Evolutionary conservation across 2,888 invertebrate genomes (phyloP).

Genomic region (Limnephilus lunatus): DNA sequence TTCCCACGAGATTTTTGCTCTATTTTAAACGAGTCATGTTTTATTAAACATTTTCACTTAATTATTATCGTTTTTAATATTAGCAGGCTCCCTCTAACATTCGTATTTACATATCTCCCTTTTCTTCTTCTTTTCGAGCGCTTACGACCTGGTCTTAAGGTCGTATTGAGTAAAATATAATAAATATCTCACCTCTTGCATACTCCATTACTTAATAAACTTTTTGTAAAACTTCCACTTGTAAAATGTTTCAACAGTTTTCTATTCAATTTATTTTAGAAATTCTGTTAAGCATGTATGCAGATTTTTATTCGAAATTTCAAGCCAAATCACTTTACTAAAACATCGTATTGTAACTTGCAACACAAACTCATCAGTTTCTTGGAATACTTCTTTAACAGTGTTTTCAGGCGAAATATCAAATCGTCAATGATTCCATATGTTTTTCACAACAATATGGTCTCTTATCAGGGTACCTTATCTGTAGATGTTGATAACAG

Average conservation of each 20-base stretch:
- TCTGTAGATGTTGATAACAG: not conserved
- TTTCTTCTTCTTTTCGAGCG: too few species aligned
- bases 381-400: not conserved
- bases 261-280: not conserved
- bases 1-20: too few species aligned
- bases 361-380: not conserved
- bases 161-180: not conserved
- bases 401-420: not conserved
- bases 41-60: too few species aligned
- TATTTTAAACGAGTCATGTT: too few species aligned
- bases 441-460: not conserved
- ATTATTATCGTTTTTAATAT: too few species aligned
- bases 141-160: not conserved
- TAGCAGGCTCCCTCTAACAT: too few species aligned
- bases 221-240: not conserved
- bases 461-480: not conserved
- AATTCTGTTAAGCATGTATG: not conserved
- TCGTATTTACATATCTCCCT: too few species aligned
- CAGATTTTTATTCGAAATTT: not conserved
- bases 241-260: not conserved
- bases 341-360: not conserved
- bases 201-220: not conserved
- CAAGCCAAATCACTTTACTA: not conserved
- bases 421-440: not conserved
- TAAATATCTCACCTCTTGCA: not conserved